phyloP scores from a whole-genome alignment of 2,888 invertebrate species.

The Pyrrhosoma nymphula region DNA sequence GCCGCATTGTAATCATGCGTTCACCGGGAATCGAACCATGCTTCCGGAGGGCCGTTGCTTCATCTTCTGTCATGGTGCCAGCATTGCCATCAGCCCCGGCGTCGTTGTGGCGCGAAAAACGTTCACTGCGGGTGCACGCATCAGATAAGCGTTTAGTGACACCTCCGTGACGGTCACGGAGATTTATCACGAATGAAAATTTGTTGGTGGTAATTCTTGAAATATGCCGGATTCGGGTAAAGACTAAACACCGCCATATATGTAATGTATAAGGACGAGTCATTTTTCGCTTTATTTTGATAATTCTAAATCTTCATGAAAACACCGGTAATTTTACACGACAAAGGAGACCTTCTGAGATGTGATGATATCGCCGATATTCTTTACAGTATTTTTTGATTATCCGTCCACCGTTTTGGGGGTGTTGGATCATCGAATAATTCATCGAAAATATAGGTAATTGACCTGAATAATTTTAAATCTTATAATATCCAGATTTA shows the following conservation, averaged over 20 bases:
- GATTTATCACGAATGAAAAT: background rate
- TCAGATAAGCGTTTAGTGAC: background rate
- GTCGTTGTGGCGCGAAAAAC: background rate
- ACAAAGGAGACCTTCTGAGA: background rate
- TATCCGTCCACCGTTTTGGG: no score
- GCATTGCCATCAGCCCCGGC: background rate
- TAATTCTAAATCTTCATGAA: background rate
- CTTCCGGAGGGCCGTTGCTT: background rate
- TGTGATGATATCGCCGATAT: no score
- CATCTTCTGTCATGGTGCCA: background rate
- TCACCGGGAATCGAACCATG: background rate
- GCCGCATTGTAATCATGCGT: background rate
- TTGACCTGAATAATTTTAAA: no score
- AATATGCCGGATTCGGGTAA: background rate
- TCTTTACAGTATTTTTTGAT: no score
- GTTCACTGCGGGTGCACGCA: background rate
- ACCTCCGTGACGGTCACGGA: background rate
- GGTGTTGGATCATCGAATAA: no score
- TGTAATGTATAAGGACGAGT: background rate
- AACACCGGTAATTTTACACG: background rate
- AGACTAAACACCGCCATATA: background rate
- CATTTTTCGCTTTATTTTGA: background rate
- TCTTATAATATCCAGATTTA: no score
- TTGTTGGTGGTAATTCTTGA: background rate
- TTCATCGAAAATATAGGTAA: no score